phyloP scores from a whole-genome alignment of 1,140 invertebrate species.

The Dendroctonus valens region DNA sequence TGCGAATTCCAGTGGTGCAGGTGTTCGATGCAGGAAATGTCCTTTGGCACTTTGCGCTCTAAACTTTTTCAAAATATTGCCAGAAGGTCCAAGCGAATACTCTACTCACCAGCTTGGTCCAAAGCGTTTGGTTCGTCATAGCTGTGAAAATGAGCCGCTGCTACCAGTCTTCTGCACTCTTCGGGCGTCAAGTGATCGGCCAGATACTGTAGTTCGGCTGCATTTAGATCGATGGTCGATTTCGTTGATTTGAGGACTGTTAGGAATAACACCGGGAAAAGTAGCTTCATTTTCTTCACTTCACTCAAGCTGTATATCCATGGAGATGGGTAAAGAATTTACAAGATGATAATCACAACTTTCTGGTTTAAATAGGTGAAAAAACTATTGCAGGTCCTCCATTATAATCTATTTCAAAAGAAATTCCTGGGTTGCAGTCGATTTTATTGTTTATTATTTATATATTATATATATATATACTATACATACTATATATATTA shows the following conservation, averaged over 20 bases:
- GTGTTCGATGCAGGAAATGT: slow-evolving; percentile 55
- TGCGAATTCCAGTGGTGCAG: slow-evolving; percentile 59
- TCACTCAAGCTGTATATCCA: too few species aligned
- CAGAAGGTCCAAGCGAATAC: background rate
- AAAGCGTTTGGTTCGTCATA: slow-evolving; percentile 54
- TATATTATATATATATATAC: too few species aligned
- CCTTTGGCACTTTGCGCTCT: slow-evolving; percentile 53
- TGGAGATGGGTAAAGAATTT: too few species aligned
- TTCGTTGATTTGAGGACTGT: background rate
- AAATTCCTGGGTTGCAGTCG: too few species aligned
- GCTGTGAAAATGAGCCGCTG: slow-evolving; percentile 56
- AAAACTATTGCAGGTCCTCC: too few species aligned
- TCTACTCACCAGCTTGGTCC: slow-evolving; percentile 50
- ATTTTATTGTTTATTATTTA: too few species aligned
- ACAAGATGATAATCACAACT: too few species aligned
- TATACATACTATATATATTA: too few species aligned
- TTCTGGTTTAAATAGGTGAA: too few species aligned
- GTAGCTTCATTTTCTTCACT: too few species aligned
- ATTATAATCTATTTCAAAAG: too few species aligned
- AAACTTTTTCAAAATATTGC: slow-evolving; percentile 5
- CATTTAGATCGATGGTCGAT: slow-evolving; percentile 57
- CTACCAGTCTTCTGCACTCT: slow-evolving; percentile 58
- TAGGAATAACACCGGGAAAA: too few species aligned
- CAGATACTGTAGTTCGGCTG: slow-evolving; percentile 57
- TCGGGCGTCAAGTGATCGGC: slow-evolving; percentile 54